Evolutionary conservation across 1,140 invertebrate species (phyloP).

Genomic region (Heliconius hewitsoni): DNA sequence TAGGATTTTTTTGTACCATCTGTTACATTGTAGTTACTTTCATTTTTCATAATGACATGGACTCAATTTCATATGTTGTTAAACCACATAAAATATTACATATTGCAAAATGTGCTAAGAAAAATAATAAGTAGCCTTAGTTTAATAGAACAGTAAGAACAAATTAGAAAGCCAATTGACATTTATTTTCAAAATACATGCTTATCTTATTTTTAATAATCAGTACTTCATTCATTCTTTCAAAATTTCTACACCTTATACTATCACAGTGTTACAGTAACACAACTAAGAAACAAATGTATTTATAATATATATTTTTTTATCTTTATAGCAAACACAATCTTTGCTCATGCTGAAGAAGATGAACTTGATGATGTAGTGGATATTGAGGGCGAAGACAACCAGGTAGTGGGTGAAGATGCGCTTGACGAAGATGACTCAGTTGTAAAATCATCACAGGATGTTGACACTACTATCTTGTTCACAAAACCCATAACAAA

Average conservation of each 20-base stretch:
- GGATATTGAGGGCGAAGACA: conserved; percentile 87
- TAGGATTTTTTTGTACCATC: not conserved
- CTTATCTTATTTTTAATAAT: too few species aligned
- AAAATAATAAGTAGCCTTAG: not conserved
- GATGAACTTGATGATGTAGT: conserved; percentile 90
- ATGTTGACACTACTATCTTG: conserved; percentile 95
- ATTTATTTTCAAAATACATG: too few species aligned
- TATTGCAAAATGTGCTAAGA: not conserved
- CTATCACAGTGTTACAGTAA: too few species aligned
- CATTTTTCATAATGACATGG: not conserved
- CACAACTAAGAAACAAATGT: not conserved
- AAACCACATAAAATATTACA: not conserved
- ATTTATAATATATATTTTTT: not conserved
- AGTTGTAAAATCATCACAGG: conserved; percentile 89
- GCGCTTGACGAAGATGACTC: conserved; percentile 86
- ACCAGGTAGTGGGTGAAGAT: conserved; percentile 84
- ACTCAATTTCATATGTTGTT: not conserved
- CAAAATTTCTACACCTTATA: too few species aligned
- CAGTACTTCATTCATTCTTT: too few species aligned
- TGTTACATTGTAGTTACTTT: not conserved
- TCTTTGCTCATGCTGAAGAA: conserved; percentile 86
- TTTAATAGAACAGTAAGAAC: not conserved
- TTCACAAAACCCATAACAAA: conserved; percentile 92
- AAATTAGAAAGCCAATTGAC: not conserved
- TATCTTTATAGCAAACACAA: conserved; percentile 81